phyloP scores from a whole-genome alignment of 2,113 vertebrate genomes.

The Chlorodrepanis virens region DNA sequence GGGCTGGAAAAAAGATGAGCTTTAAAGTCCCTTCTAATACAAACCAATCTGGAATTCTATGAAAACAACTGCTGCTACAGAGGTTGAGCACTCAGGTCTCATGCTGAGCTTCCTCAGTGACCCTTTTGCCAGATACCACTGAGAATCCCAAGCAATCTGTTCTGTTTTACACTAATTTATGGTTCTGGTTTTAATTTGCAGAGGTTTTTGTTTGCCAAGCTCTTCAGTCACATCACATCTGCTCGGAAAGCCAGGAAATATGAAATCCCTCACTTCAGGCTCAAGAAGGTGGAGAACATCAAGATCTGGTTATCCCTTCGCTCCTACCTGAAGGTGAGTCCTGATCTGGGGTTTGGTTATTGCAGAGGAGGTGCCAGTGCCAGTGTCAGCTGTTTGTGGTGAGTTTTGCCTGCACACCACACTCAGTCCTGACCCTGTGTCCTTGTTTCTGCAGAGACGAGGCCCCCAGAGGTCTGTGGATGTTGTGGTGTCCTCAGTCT shows the following conservation, averaged over 20 bases:
- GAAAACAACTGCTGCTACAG: not conserved
- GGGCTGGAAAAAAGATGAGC: not conserved
- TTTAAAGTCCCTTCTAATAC: not conserved
- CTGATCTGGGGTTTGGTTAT: not conserved
- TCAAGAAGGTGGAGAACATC: slow-evolving; percentile 99
- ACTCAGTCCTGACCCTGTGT: not conserved
- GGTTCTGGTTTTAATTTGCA: slow-evolving; percentile 45
- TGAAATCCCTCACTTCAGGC: slow-evolving; percentile 94
- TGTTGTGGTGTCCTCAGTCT: slow-evolving; percentile 94
- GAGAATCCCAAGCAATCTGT: not conserved
- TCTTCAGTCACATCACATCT: slow-evolving; percentile 96
- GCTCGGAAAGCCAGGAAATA: slow-evolving; percentile 97
- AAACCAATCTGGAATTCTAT: not conserved
- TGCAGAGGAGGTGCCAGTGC: not conserved
- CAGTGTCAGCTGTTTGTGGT: not conserved
- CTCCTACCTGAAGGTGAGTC: slow-evolving; percentile 90
- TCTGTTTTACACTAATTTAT: not conserved
- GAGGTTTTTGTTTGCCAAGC: slow-evolving; percentile 96
- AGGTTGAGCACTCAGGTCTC: fast-evolving
- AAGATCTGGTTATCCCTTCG: slow-evolving; percentile 98
- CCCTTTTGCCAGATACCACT: not conserved
- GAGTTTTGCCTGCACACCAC: not conserved
- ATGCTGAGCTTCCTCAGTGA: not conserved
- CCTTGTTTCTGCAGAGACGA: slow-evolving; percentile 79
- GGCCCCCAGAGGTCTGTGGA: slow-evolving; percentile 97